A percentile compares a stretch with the other conserved stretches of the same genome.
These are phyloP conservation scores for Orthosia incerta DNA, from an alignment of 2,888 invertebrate species.

Conservation along the genomic window DNA sequence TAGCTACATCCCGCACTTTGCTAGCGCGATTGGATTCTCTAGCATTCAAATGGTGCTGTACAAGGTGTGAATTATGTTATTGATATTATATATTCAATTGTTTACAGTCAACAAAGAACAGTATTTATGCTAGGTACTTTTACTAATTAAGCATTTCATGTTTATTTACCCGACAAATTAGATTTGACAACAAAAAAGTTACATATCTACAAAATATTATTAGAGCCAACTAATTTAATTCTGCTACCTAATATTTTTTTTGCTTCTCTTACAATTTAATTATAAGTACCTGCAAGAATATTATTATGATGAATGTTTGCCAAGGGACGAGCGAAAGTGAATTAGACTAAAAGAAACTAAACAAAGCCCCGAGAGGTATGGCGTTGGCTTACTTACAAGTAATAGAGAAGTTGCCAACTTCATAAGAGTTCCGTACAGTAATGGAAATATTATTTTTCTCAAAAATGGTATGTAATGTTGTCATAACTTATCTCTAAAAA, in stretches of 20 bases:
- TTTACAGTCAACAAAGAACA: not conserved
- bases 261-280: slow-evolving; percentile 33
- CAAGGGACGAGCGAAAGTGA: slow-evolving; percentile 52
- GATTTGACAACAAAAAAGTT: not conserved
- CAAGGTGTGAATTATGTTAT: too few species aligned
- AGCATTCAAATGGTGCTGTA: too few species aligned
- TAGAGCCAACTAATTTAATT: not conserved
- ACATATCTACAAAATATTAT: not conserved
- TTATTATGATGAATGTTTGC: slow-evolving; percentile 63
- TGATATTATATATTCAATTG: not conserved
- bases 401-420: slow-evolving; percentile 21
- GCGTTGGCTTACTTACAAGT: slow-evolving; percentile 30
- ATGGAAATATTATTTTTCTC: slow-evolving; percentile 23
- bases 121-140: not conserved
- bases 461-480: too few species aligned
- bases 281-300: slow-evolving; percentile 39
- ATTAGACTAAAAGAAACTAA: slow-evolving; percentile 65
- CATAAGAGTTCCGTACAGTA: slow-evolving; percentile 29
- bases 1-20: too few species aligned
- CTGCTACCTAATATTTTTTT: slow-evolving; percentile 3
- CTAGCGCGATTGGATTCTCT: too few species aligned
- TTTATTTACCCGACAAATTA: not conserved
- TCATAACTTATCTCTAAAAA: too few species aligned
- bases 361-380: slow-evolving; percentile 48
- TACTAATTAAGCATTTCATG: not conserved